These are phyloP conservation scores for Mellilla xanthometata DNA, from an alignment of 2,888 invertebrate species.

Conservation along the genomic window DNA sequence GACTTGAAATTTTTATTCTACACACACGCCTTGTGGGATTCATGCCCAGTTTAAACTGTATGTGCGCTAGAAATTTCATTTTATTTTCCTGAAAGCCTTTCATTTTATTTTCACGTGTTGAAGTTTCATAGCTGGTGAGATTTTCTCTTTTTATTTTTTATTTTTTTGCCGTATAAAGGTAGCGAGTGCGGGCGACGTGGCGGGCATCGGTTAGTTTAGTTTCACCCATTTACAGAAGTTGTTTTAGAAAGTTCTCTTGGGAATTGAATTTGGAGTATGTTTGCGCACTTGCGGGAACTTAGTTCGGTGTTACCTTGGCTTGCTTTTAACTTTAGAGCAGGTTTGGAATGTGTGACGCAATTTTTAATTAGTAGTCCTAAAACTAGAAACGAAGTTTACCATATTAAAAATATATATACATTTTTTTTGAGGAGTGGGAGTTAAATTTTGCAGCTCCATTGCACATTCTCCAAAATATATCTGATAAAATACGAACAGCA, in stretches of 20 bases:
- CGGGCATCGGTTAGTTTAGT: constrained; percentile 11
- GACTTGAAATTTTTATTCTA: constrained; percentile 42
- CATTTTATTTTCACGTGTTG: constrained; percentile 33
- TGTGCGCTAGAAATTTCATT: constrained; percentile 30
- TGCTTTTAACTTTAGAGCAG: background rate
- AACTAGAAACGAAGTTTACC: too few species aligned
- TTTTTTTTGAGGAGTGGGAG: too few species aligned
- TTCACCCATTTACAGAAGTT: constrained; percentile 13
- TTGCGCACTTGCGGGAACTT: background rate
- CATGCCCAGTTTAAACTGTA: constrained; percentile 36
- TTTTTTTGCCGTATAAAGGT: constrained; percentile 13
- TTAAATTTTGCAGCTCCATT: too few species aligned
- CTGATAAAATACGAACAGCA: too few species aligned
- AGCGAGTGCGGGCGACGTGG: constrained; percentile 21
- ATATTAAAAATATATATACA: too few species aligned
- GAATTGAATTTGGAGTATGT: constrained; percentile 11
- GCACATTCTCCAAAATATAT: too few species aligned
- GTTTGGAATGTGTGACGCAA: background rate
- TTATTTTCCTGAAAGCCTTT: constrained; percentile 33
- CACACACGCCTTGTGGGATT: constrained; percentile 34
- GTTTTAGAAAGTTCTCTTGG: constrained; percentile 7
- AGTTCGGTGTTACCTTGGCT: background rate
- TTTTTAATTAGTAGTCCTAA: too few species aligned
- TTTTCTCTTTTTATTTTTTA: constrained; percentile 30
- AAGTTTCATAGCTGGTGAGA: constrained; percentile 25